Evolutionary conservation across 2,113 vertebrate species (phyloP).

Genomic region (Lynx canadensis): DNA sequence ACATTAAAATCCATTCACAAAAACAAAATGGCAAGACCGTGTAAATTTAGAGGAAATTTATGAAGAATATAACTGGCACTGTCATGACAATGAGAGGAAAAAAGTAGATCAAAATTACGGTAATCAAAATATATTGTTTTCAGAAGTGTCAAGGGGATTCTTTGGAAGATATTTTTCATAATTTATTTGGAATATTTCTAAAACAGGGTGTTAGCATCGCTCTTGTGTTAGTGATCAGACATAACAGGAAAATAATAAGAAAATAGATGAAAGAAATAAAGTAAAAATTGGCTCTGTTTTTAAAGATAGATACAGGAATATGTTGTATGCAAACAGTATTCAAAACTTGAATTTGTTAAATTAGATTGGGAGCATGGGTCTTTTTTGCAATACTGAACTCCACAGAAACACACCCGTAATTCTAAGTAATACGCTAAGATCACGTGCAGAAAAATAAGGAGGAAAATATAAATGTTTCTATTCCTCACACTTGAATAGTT

Average conservation of each 20-base stretch:
- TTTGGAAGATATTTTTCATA: background rate
- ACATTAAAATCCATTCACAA: background rate
- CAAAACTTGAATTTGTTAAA: background rate
- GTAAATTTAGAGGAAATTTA: background rate
- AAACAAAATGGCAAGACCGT: background rate
- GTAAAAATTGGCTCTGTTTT: background rate
- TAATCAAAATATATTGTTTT: slow-evolving; percentile 36
- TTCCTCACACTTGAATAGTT: background rate
- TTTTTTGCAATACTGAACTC: background rate
- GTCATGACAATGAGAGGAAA: background rate
- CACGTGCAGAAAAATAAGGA: background rate
- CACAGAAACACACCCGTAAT: background rate
- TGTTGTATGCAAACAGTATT: background rate
- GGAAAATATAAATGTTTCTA: background rate
- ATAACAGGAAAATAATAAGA: slow-evolving; percentile 19
- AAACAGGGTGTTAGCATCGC: background rate
- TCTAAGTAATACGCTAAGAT: background rate
- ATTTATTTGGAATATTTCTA: slow-evolving; percentile 43
- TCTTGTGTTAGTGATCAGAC: background rate
- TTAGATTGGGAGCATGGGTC: background rate
- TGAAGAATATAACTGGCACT: background rate
- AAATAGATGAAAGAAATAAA: slow-evolving; percentile 34
- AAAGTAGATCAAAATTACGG: background rate
- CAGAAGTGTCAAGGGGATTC: background rate
- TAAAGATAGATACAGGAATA: background rate